phyloP scores from a whole-genome alignment of 2,888 invertebrate genomes.

The Iphiclides podalirius region DNA sequence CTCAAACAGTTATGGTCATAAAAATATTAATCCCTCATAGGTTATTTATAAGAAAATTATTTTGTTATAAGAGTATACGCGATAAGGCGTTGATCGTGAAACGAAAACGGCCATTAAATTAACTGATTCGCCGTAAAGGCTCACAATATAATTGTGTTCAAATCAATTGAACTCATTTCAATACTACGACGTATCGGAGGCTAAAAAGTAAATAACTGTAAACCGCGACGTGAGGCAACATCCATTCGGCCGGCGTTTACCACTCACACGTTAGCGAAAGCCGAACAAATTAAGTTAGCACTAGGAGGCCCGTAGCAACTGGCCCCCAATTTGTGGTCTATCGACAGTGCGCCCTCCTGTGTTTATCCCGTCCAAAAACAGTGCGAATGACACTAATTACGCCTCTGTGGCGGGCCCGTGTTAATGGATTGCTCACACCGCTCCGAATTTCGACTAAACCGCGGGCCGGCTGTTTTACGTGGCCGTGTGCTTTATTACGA shows the following conservation, averaged over 20 bases:
- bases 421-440: constrained; percentile 67
- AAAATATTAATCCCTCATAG: too few species aligned
- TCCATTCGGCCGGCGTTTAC: too few species aligned
- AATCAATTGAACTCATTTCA: too few species aligned
- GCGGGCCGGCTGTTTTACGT: constrained; percentile 27
- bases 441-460: constrained; percentile 53
- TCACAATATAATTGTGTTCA: too few species aligned
- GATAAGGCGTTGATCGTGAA: too few species aligned
- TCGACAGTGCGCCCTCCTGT: constrained; percentile 68
- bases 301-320: constrained; percentile 57
- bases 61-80: too few species aligned
- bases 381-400: constrained; percentile 79
- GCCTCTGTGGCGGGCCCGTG: constrained; percentile 58
- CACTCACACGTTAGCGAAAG: constrained; percentile 77
- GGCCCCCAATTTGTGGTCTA: constrained; percentile 75
- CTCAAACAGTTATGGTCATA: too few species aligned
- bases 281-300: constrained; percentile 77
- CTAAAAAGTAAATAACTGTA: background rate
- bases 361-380: constrained; percentile 77
- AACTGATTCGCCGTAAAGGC: too few species aligned
- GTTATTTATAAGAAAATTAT: too few species aligned
- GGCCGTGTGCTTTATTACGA: constrained; percentile 9
- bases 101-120: too few species aligned
- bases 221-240: background rate
- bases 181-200: too few species aligned